A percentile compares a stretch with the other conserved stretches of the same genome.
These are phyloP conservation scores for Zelleria hepariella DNA, from an alignment of 2,888 invertebrate genomes.

Conservation along the genomic window DNA sequence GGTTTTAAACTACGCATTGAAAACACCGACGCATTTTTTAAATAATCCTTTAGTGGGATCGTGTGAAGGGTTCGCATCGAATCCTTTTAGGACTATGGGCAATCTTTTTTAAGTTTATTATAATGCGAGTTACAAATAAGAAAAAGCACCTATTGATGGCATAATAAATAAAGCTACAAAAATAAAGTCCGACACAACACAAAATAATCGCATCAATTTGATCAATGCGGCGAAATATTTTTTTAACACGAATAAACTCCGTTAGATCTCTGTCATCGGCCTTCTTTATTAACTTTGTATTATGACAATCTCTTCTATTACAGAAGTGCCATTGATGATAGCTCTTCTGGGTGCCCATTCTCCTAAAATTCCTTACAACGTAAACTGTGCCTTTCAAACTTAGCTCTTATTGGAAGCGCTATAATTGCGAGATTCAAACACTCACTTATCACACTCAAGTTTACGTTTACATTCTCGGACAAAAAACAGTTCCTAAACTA, in stretches of 20 bases:
- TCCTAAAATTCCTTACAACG: background rate
- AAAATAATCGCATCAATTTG: too few relatives aligned
- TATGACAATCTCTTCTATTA: background rate
- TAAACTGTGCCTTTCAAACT: background rate
- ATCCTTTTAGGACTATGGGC: background rate
- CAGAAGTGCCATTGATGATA: background rate
- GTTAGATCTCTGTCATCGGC: background rate
- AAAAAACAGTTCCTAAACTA: slow-evolving; percentile 5
- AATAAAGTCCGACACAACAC: too few relatives aligned
- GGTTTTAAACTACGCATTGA: slow-evolving; percentile 57
- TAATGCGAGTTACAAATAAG: too few relatives aligned
- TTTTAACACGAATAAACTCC: background rate
- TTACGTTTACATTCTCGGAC: background rate
- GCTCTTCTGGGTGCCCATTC: background rate
- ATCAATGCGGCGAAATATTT: too few relatives aligned
- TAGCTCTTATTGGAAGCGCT: background rate
- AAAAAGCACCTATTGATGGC: too few relatives aligned
- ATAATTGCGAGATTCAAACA: background rate
- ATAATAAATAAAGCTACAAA: too few relatives aligned
- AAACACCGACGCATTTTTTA: background rate
- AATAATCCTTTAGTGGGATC: background rate
- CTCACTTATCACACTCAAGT: background rate
- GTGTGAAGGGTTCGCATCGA: background rate
- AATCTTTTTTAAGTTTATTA: background rate
- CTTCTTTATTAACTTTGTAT: background rate